A percentile compares a stretch with the other conserved stretches of the same genome.
phyloP scores from a whole-genome alignment of 2,888 invertebrate species.

The Ditula angustiorana region DNA sequence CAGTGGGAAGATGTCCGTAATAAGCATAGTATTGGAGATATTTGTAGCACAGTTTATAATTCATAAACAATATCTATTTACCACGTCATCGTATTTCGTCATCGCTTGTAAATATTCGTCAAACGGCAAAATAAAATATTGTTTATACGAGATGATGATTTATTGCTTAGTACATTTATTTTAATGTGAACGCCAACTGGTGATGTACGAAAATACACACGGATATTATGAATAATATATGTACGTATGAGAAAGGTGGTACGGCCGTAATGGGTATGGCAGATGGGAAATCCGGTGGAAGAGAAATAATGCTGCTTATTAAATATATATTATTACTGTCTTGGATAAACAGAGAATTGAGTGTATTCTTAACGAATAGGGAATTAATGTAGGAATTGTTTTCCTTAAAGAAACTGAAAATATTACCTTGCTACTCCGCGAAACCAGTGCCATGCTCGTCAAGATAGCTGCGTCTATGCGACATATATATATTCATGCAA shows the following conservation, averaged over 20 bases:
- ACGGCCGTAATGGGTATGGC: neutral
- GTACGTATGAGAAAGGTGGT: neutral
- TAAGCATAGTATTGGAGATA: too few species aligned
- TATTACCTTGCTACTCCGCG: too few species aligned
- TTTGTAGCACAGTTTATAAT: neutral
- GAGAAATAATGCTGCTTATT: neutral
- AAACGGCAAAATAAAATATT: conserved; percentile 29
- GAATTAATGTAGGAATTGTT: too few species aligned
- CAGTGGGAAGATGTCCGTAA: too few species aligned
- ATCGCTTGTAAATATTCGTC: neutral
- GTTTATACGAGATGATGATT: conserved; percentile 25
- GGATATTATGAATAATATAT: conserved; percentile 9
- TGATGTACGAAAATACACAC: neutral
- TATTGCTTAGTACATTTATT: conserved; percentile 24
- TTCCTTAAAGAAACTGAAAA: too few species aligned
- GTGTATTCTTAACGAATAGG: neutral
- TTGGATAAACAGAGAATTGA: neutral
- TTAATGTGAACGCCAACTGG: conserved; percentile 10
- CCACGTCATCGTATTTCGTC: conserved; percentile 7
- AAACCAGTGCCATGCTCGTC: too few species aligned
- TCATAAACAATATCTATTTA: neutral
- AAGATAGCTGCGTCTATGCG: too few species aligned
- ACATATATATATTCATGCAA: too few species aligned
- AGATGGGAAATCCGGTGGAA: neutral
- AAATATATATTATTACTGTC: neutral